Conservation (phyloP, 2,113 vertebrate species). For the Lipotes vexillifer region DNA sequence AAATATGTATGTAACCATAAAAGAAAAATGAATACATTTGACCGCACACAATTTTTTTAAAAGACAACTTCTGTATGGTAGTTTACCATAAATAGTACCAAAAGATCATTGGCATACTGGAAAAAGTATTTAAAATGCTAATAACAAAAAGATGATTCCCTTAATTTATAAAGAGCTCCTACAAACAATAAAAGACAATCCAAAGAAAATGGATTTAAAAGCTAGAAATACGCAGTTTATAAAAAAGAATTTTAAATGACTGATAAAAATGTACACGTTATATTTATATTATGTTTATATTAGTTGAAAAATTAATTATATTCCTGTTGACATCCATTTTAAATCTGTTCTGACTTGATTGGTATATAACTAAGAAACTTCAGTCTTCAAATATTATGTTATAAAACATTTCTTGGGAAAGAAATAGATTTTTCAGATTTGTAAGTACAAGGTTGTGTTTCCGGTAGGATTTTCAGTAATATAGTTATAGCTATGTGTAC, state of each 20-base stretch:
- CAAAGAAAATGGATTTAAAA: not conserved
- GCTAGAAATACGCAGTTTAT: not conserved
- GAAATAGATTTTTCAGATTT: constrained; percentile 21
- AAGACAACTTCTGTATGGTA: not conserved
- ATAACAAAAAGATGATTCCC: not conserved
- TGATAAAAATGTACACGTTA: not conserved
- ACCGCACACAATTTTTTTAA: not conserved
- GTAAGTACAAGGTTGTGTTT: not conserved
- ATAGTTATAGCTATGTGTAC: not conserved
- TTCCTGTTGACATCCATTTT: not conserved
- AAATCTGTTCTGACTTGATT: not conserved
- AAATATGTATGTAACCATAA: not conserved
- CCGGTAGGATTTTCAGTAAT: not conserved
- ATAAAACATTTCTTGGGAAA: constrained; percentile 20
- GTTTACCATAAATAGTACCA: not conserved
- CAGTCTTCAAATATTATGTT: not conserved
- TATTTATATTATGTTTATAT: not conserved
- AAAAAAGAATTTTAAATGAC: not conserved
- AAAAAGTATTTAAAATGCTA: not conserved
- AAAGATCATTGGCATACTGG: not conserved
- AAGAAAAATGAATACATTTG: not conserved
- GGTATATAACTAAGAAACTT: not conserved
- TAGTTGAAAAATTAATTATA: constrained; percentile 16
- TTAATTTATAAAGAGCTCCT: constrained; percentile 10
- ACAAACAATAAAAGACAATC: not conserved